Evolutionary conservation across 2,797 vertebrate genomes (phyloP), one percentile per base, ranked within the genome.

Genomic region (Myripristis jacobus): DNA sequence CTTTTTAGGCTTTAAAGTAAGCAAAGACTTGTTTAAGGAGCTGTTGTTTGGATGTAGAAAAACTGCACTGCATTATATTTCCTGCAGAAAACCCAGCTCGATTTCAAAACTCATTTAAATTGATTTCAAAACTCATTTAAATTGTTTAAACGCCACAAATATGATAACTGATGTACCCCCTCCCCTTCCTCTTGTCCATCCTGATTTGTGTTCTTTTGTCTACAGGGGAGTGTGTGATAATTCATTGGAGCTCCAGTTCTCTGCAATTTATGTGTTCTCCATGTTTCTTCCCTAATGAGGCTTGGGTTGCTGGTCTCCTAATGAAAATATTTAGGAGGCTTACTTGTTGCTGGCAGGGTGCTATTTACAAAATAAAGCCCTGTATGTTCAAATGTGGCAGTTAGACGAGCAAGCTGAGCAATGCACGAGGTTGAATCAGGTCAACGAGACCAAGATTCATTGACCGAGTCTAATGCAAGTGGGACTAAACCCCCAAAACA

Each of bases 221-320:
- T 38, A n/a, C 55, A 60, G 0, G n/a, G 13, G 54, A 70, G 2
- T 64, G 27, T 2, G 1, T 15, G 29, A 34, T 65, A 36, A 70
- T 70, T 69, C 60, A 73, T n/a, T 36, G 31, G 63, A 84, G 72
- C 60, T 68, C 53, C 36, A 71, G 0, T 68, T 66, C 54, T 34
- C 43, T 62, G 67, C 59, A 54, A 22, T 76, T 82, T 68, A 82
- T 72, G 47, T 7, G 29, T 60, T 70, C 6, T 69, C 70, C 44
- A 52, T 60, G 58, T 88, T 79, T 79, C 61, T 69, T 77, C 58
- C 31, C 75, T 87, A 89, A 90, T 89, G 86, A 92, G 80, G 65
- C 58, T 71, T 59, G 67, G 73, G 72, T 72, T 81, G 70, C 70
- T 81, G 75, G 73, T 84, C 71, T 73, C n/a, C 64, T 61, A 27